Evolutionary conservation across 2,113 vertebrate genomes (phyloP), one percentile per base, ranked within the genome.

Genomic region (Tragelaphus scriptus): DNA sequence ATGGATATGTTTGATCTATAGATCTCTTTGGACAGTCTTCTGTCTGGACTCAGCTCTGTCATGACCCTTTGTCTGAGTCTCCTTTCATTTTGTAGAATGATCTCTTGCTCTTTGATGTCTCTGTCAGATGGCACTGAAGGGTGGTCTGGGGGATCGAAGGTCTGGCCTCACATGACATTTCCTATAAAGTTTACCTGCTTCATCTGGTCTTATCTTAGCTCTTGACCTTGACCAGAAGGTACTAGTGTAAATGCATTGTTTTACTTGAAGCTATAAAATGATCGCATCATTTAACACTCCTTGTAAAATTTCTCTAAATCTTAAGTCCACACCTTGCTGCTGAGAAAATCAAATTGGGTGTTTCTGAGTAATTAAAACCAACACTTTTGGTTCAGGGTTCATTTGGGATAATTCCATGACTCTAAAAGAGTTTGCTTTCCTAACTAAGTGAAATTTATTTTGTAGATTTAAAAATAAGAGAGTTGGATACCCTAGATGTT

Each of bases 171-270:
- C 21, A 7, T 71, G 71, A 17, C 28, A 36, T 30, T 96, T 93
- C 5, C 17, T 95, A 16, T 58, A 55, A 44, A 71, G 28, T 75
- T 96, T 93, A n/a, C 32, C 88, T 49, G 75, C 15, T 47, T 6
- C 2, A 6, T 56, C 19, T 5, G 36, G 10, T 96, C 53, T 94
- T 10, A 80, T 96, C 96, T 96, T 47, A 94, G 23, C 71, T 97
- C 82, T 95, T 95, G 92, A 84, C 98, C 92, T 98, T 98, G 97
- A 97, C 19, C 55, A 63, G 89, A 87, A 93, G 79, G 65, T 94
- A 96, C 92, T 93, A 53, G 30, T 68, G 4, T 80, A 96, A 53
- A 7, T 95, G 85, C 88, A 58, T 98, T 97, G 93, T 98, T 94
- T 89, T 84, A 82, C 58, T 19, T 7, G 21, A n/a, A 91, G 56